Base-by-base conservation (phyloP, 1,140 invertebrate species). In the Aphidius gifuensis region DNA sequence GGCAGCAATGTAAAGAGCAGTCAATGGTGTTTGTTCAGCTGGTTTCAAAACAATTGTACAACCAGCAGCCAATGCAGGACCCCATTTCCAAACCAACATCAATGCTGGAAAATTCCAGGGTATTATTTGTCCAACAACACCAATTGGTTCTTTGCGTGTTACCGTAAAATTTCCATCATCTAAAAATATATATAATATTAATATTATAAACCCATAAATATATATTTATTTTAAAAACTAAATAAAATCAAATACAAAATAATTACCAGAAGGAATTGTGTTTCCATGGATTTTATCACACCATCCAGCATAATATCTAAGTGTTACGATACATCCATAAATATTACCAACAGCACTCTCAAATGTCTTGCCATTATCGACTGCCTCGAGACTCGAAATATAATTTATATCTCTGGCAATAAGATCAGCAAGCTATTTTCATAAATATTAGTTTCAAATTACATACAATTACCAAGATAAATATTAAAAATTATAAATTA, bases 21-120 rank as follows among this genome's bases (percentile, higher is more conserved):
- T 92, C 0, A 98, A 79, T 1, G 96, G 95, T 0, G 96, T 98
- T 79, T 97, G 94, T 77, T 98, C 96, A 0, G 96, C 94, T 1
- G 93, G 92, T 76, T 98, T 97, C 65, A 96, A 74, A 9, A 98
- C 85, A 38, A 96, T 81, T 1, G 91, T 93, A 71, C 94, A 96
- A n/a, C 92, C 93, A 61, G 88, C 83, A 38, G 91, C 88, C 45
- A 96, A 74, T 6, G 92, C 93, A 4, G 94, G 92, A 0, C 85
- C 92, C 79, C 90, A 86, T 76, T 96, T 96, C 90, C 91, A 93
- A 1, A 86, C 78, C 11, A 84, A 71, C 90, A 95, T 92, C 88
- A 94, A 89, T 56, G 92, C 70, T 0, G 94, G 94, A 74, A 90
- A 95, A 77, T 96, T 96, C 93, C 93, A 96, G 65, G 93, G 93